Evolutionary conservation across 2,888 invertebrate species (phyloP).

Genomic region (Trachelus iudaicus): DNA sequence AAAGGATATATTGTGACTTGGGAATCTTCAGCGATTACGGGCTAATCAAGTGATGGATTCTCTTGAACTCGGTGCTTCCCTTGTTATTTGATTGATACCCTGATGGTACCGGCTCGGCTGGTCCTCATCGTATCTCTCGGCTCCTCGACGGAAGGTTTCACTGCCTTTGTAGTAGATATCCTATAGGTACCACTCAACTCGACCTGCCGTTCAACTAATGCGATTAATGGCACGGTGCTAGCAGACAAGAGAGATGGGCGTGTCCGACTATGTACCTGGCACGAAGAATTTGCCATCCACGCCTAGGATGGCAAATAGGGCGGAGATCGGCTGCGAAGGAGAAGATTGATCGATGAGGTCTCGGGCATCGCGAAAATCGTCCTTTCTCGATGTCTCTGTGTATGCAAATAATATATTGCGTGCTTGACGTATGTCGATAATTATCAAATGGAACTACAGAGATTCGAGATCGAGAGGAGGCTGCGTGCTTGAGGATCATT

Average conservation of each 20-base stretch:
- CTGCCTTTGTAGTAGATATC: slow-evolving; percentile 18
- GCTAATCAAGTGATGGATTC: slow-evolving; percentile 40
- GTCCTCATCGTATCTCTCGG: not conserved
- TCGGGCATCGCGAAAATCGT: not conserved
- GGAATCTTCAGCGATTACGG: slow-evolving; percentile 23
- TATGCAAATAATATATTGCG: not conserved
- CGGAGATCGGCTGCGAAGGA: slow-evolving; percentile 39
- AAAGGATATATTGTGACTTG: not conserved
- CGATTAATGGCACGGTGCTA: slow-evolving; percentile 52
- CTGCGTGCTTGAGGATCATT: not conserved
- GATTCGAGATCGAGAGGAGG: not conserved
- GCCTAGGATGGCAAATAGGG: slow-evolving; percentile 36
- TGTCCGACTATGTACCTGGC: slow-evolving; percentile 21
- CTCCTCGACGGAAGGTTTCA: not conserved
- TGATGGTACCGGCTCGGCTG: not conserved
- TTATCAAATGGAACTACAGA: not conserved
- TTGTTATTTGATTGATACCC: not conserved
- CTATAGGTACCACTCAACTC: slow-evolving; percentile 36
- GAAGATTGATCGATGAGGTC: not conserved
- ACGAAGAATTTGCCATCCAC: slow-evolving; percentile 46
- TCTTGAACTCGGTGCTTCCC: slow-evolving; percentile 1
- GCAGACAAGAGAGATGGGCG: slow-evolving; percentile 40
- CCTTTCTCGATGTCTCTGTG: not conserved
- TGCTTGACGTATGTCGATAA: not conserved
- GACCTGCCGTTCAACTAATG: slow-evolving; percentile 50